phyloP scores from a whole-genome alignment of 2,797 vertebrate species.

The Sparus aurata region DNA sequence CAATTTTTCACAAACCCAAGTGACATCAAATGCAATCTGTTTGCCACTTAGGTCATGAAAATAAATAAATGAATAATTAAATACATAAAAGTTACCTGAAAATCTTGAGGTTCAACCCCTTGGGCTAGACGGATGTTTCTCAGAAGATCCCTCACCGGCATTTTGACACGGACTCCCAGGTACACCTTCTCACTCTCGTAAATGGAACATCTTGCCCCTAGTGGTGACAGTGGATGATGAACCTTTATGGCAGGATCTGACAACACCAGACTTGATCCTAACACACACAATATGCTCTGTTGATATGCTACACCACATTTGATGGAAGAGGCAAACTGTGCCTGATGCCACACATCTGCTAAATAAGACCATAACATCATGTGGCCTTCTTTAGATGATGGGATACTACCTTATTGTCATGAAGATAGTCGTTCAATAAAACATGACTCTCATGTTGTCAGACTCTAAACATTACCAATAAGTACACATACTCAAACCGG shows the following conservation, averaged over 20 bases:
- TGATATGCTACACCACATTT: background rate
- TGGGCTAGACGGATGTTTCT: constrained; percentile 84
- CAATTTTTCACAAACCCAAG: too few relatives aligned
- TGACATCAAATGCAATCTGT: too few relatives aligned
- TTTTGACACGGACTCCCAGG: constrained; percentile 90
- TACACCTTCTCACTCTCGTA: constrained; percentile 82
- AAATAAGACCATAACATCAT: background rate
- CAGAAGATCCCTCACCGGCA: constrained; percentile 90
- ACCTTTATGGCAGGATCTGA: background rate
- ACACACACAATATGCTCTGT: background rate
- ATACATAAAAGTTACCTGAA: constrained; percentile 81
- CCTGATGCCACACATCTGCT: background rate
- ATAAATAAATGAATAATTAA: too few relatives aligned
- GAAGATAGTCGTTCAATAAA: background rate
- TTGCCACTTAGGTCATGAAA: background rate
- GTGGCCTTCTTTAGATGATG: background rate
- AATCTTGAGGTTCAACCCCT: constrained; percentile 72
- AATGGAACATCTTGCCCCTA: constrained; percentile 69
- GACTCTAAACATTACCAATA: background rate
- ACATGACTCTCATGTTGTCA: background rate
- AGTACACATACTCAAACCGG: background rate
- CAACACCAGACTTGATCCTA: background rate
- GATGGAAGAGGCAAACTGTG: background rate
- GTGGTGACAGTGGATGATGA: background rate
- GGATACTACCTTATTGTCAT: background rate